Evolutionary conservation across 2,113 vertebrate species (phyloP).

Genomic region (Anoura caudifer): DNA sequence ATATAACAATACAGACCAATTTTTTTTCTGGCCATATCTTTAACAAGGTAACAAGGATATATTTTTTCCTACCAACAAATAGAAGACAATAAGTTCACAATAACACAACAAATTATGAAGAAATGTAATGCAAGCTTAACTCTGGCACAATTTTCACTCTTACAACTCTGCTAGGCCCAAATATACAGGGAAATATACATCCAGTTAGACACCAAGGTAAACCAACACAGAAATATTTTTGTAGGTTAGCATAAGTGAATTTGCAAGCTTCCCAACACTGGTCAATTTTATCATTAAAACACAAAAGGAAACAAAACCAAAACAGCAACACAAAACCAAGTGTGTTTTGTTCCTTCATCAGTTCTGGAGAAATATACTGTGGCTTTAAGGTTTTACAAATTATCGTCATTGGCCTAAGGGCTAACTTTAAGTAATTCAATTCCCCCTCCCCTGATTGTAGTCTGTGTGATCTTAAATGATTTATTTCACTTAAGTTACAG

Average conservation of each 20-base stretch:
- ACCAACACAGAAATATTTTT: background rate
- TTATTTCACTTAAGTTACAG: background rate
- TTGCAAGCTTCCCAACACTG: background rate
- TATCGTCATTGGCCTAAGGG: background rate
- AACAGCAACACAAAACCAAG: background rate
- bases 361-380: background rate
- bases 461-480: background rate
- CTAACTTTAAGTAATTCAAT: background rate
- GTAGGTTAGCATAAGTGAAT: background rate
- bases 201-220: background rate
- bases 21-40: background rate
- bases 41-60: background rate
- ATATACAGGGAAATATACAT: background rate
- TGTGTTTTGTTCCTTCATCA: background rate
- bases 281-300: background rate
- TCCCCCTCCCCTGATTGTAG: background rate
- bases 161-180: background rate
- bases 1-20: background rate
- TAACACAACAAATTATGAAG: background rate
- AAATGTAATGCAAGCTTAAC: background rate
- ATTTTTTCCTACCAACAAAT: background rate
- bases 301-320: background rate
- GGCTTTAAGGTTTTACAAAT: background rate
- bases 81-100: background rate
- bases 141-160: background rate